A percentile compares a stretch with the other conserved stretches of the same genome.
These are phyloP conservation scores for Crotalus helleri DNA, from an alignment of 2,113 vertebrate genomes.

Conservation along the genomic window DNA sequence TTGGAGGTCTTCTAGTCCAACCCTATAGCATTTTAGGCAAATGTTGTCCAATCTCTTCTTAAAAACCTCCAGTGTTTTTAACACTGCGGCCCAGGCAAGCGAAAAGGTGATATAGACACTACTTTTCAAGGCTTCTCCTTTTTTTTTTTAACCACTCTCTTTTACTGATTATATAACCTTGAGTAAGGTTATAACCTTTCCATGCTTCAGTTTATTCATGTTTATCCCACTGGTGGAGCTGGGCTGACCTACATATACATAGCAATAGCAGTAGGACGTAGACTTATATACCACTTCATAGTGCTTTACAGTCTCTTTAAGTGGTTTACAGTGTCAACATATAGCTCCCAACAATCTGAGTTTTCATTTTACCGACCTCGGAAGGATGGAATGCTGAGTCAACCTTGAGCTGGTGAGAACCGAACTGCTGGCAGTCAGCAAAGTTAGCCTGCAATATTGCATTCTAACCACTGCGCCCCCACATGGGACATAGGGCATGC, in stretches of 20 bases:
- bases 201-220: not conserved
- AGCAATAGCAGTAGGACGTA: not conserved
- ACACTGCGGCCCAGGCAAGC: not conserved
- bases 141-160: slow-evolving; percentile 5
- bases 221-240: not conserved
- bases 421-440: not conserved
- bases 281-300: not conserved
- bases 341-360: not conserved
- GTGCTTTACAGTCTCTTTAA: not conserved
- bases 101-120: not conserved
- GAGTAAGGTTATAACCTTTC: not conserved
- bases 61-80: not conserved
- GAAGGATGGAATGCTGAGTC: not conserved
- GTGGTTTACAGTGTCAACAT: not conserved
- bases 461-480: not conserved
- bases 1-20: not conserved
- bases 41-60: not conserved
- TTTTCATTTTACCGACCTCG: not conserved
- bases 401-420: not conserved
- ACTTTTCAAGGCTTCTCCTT: not conserved
- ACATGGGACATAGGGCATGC: not conserved
- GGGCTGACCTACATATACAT: not conserved
- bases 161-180: slow-evolving; percentile 9
- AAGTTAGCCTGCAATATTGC: not conserved
- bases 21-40: not conserved